These are phyloP conservation scores for Euplagia quadripunctaria DNA, from an alignment of 2,888 invertebrate genomes.

Conservation along the genomic window DNA sequence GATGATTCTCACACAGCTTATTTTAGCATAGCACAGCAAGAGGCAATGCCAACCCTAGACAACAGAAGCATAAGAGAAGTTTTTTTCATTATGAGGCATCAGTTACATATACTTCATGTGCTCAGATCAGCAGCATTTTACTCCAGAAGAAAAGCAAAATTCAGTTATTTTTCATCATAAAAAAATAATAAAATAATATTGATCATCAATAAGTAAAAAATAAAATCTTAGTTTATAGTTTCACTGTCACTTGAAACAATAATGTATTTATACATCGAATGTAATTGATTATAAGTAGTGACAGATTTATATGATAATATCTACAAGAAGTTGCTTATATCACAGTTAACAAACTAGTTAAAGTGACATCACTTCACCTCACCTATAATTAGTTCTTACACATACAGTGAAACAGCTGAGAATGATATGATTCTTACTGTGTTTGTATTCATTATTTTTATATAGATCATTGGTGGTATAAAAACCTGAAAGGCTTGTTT, in stretches of 20 bases:
- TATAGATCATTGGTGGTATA: neutral
- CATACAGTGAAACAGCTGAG: constrained; percentile 9
- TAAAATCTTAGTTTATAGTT: neutral
- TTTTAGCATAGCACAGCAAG: neutral
- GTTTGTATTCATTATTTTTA: neutral
- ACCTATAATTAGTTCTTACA: constrained; percentile 16
- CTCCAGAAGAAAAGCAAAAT: too few relatives aligned
- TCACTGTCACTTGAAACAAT: constrained; percentile 3
- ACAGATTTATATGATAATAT: constrained; percentile 14
- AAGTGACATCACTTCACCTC: constrained; percentile 17
- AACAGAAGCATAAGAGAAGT: neutral
- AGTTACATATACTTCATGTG: neutral
- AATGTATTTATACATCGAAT: constrained; percentile 6
- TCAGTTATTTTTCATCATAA: too few relatives aligned
- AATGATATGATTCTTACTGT: neutral
- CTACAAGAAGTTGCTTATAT: constrained; percentile 8
- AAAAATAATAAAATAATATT: too few relatives aligned
- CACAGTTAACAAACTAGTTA: constrained; percentile 4
- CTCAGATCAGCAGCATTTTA: neutral
- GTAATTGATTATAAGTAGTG: constrained; percentile 16
- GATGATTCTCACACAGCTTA: too few relatives aligned
- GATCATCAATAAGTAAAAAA: neutral
- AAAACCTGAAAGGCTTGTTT: neutral
- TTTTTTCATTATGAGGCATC: too few relatives aligned
- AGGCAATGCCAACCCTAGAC: neutral